Evolutionary conservation across 2,113 vertebrate genomes (phyloP), one percentile per base, ranked within the genome.

Genomic region (Anthoscopus minutus): DNA sequence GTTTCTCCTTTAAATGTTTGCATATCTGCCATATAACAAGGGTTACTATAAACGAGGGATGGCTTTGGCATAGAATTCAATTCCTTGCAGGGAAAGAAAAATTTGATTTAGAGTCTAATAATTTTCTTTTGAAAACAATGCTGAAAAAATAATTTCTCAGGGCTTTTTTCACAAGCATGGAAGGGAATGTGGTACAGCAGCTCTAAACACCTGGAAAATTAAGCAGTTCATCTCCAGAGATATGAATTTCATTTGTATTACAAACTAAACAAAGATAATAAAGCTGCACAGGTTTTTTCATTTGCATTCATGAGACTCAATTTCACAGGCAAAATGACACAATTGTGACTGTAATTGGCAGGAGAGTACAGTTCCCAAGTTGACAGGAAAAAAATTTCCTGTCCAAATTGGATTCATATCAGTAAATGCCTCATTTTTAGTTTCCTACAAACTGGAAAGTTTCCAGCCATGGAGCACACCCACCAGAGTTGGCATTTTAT

Each of bases 351-450:
- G 8, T 23, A 72, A 84, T 31, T 92, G 92, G 71, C 74, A 92
- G 64, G 42, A 81, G 73, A 90, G 19, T 4, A 25, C 31, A 38
- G 35, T 65, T 96, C 86, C 67, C 86, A 90, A 65, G 66, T 45
- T 50, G 74, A 90, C 71, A 94, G 88, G 79, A 57, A 92, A 88
- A 90, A 79, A 80, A 69, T 30, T 85, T 91, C 88, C 82, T 95
- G 79, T 86, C 58, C 86, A 81, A 92, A 86, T 83, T 77, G 60
- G 71, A 93, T 86, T 58, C 38, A 47, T 77, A 88, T 70, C 54
- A 54, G 38, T 50, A 54, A 37, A 93, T 66, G 67, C 35, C 15
- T 78, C 73, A 70, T 70, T 94, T 88, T 77, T 38, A 30, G 38
- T 66, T 93, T 86, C 86, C 82, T 86, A 45, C 67, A 40, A 86